Evolutionary conservation across 2,113 vertebrate species (phyloP), one percentile per base, ranked within the genome.

Genomic region (Lamprotornis superbus): DNA sequence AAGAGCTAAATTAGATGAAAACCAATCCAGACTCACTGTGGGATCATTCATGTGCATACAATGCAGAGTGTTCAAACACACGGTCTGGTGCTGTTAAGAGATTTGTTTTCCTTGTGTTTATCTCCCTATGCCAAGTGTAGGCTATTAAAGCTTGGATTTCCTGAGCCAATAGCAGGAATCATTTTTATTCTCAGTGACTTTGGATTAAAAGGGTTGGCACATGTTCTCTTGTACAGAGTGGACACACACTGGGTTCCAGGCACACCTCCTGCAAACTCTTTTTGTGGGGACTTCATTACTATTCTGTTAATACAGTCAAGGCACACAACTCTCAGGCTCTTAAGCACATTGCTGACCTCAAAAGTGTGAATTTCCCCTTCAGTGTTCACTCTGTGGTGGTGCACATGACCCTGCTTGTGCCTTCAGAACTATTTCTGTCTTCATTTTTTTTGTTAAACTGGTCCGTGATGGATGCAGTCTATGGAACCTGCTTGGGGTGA

Each of bases 101-200:
- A 78, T 94, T 89, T 94, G 65, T 91, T 94, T 94, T 94, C 85
- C 92, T 88, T 95, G 59, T 93, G 44, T 95, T 97, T 94, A 69
- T 83, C 93, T 96, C 87, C 81, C 82, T 76, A 87, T 4, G 89
- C 74, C 67, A 80, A 87, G 42, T 53, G 65, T 37, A 79, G 87
- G 65, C 77, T 87, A 64, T 84, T 89, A 87, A 95, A 89, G 75
- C 70, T 91, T 61, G 27, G 46, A 39, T 82, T 82, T 44, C 40
- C n/a, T 49, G 57, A 92, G 64, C 74, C 83, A 92, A 75, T 37
- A 67, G 55, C 56, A 68, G 53, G 81, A 89, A 71, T 85, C 1
- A 6, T 67, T 95, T 95, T 91, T 91, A 61, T 89, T 89, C 65
- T 79, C 28, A 3, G 56, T 71, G 81, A 64, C 21, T 95, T 77